Conservation (phyloP, 2,113 vertebrate genomes). For the Phyllopteryx taeniolatus region DNA sequence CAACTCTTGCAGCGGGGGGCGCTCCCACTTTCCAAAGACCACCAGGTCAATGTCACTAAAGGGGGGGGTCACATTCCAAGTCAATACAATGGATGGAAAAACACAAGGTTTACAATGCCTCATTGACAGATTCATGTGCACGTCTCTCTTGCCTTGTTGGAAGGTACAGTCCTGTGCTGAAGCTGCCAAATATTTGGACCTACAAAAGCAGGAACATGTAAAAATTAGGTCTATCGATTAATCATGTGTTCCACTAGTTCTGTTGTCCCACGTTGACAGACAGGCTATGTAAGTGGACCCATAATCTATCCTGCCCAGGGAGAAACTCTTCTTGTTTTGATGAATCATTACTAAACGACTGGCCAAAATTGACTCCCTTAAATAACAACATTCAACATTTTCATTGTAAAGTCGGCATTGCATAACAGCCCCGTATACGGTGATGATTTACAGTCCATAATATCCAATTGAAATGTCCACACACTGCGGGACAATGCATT, state of each 20-base stretch:
- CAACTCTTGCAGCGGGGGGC: constrained; percentile 87
- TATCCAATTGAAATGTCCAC: constrained; percentile 15
- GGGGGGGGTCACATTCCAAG: background rate
- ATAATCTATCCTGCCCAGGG: background rate
- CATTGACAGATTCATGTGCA: background rate
- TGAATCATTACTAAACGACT: background rate
- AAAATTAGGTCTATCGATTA: background rate
- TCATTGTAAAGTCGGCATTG: background rate
- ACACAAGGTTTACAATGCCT: background rate
- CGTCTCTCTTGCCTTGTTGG: constrained; percentile 86
- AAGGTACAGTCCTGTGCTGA: constrained; percentile 96
- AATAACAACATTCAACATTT: background rate
- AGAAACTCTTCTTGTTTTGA: background rate
- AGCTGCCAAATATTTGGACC: constrained; percentile 98
- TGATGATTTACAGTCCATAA: constrained; percentile 19
- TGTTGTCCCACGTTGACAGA: background rate
- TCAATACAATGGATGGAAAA: background rate
- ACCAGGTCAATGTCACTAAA: constrained; percentile 94
- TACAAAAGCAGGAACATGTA: constrained; percentile 54
- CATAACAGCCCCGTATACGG: constrained; percentile 10
- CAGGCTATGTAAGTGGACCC: background rate
- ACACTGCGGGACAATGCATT: constrained; percentile 30
- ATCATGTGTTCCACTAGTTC: background rate
- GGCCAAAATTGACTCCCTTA: background rate
- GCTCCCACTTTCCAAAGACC: constrained; percentile 96